phyloP scores from a whole-genome alignment of 2,797 vertebrate genomes.

The Lagocephalus sceleratus region DNA sequence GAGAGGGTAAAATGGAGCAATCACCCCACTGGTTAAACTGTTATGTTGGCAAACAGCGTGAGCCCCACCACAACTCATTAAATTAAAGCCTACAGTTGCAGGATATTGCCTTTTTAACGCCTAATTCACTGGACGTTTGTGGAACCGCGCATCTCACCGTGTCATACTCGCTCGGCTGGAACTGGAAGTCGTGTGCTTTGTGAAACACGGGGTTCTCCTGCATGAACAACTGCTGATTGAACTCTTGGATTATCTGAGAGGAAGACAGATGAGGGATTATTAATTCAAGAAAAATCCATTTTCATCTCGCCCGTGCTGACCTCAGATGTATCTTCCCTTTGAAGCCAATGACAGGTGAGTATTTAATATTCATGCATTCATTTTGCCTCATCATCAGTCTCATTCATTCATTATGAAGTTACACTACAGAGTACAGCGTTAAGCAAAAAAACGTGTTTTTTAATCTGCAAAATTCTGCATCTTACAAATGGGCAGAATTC shows the following conservation, averaged over 20 bases:
- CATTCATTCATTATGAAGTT: too few species aligned
- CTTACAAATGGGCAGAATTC: too few species aligned
- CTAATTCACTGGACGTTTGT: not conserved
- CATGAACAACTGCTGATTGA: slow-evolving; percentile 93
- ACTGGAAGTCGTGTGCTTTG: slow-evolving; percentile 93
- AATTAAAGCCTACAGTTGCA: not conserved
- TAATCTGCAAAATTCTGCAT: too few species aligned
- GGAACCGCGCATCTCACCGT: slow-evolving; percentile 75
- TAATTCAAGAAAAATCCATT: not conserved
- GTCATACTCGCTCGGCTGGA: slow-evolving; percentile 94
- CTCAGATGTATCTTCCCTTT: not conserved
- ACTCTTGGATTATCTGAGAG: slow-evolving; percentile 89
- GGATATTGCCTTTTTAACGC: not conserved
- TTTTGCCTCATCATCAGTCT: not conserved
- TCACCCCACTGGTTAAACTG: slow-evolving; percentile 18
- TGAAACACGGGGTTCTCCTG: slow-evolving; percentile 93
- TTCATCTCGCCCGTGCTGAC: not conserved
- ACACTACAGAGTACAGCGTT: too few species aligned
- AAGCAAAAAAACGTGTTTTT: too few species aligned
- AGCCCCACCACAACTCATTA: not conserved
- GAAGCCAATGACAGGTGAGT: not conserved
- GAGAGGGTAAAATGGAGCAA: not conserved
- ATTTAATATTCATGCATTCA: not conserved
- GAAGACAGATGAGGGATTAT: slow-evolving; percentile 1
- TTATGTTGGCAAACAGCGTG: slow-evolving; percentile 40